A percentile compares a stretch with the other conserved stretches of the same genome.
Evolutionary conservation across 2,113 vertebrate species (phyloP).

Genomic region (Nesospiza acunhae): DNA sequence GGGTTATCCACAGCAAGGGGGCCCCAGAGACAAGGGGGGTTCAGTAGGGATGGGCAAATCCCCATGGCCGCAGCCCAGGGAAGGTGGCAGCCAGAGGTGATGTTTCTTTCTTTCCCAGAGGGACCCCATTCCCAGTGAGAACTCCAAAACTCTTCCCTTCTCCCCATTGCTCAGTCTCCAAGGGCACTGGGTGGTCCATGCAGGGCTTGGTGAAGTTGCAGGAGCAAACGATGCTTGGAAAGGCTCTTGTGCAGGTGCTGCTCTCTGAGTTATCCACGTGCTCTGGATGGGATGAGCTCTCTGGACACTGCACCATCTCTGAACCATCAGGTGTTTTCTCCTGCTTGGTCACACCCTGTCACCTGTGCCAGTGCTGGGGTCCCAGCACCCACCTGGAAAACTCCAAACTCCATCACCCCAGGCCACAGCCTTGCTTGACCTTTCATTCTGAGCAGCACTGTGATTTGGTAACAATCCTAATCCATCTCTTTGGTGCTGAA

Average conservation of each 20-base stretch:
- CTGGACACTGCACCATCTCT: not conserved
- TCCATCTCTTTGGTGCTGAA: not conserved
- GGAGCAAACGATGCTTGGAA: fast-evolving
- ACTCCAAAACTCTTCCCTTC: not conserved
- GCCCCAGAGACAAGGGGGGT: fast-evolving
- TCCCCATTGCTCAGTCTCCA: fast-evolving
- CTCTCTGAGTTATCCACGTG: not conserved
- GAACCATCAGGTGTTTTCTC: not conserved
- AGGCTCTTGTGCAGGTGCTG: not conserved
- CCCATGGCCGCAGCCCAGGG: not conserved
- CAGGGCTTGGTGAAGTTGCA: not conserved
- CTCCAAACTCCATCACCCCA: not conserved
- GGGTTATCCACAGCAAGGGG: not conserved
- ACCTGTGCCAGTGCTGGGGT: not conserved
- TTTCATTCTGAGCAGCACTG: not conserved
- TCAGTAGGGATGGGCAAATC: not conserved
- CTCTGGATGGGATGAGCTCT: not conserved
- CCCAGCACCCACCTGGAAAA: not conserved
- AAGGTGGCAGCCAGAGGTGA: not conserved
- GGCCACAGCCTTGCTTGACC: not conserved
- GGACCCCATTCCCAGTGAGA: not conserved
- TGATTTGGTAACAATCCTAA: not conserved
- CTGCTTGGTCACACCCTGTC: not conserved
- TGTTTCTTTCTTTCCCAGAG: no score
- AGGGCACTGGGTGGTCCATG: not conserved